Base-by-base conservation (phyloP, 1,140 invertebrate species). In the Ganaspis sp. region DNA sequence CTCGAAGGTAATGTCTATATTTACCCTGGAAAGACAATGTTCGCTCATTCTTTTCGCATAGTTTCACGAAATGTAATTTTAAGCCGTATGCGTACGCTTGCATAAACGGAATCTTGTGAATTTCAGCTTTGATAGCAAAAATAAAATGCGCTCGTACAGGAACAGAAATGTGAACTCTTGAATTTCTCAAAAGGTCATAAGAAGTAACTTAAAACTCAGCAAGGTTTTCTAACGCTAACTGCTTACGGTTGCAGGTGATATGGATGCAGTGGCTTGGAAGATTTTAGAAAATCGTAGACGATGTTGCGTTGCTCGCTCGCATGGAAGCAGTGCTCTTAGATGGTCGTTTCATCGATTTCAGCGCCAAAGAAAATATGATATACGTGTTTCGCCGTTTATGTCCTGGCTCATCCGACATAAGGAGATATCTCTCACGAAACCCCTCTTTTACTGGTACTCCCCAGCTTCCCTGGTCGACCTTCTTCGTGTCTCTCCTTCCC, bases 341-440 rank as follows among this genome's bases (percentile, higher is more conserved):
- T 64, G 58, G 58, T 29, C 26, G 12, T 64, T 29, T 64, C 58
- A 64, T 64, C 26, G 58, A 64, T 64, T 64, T 64, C 12, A 64
- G 58, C 11, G 26, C 23, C n/a, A 73, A 73, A 72, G 75, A 71
- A 77, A 72, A 45, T 76, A 72, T 76, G 75, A 76, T 73, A 37
- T 70, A 73, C 58, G 71, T 69, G 42, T 69, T 76, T 73, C 71
- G 26, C 23, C 73, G 73, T 64, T 74, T 74, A 74, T 73, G 54
- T 73, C 53, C 53, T 34, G 58, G 70, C 71, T 73, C 75, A 77
- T 77, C 75, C 75, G 71, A 69, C 40, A 29, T 45, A 40, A 58
- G 74, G 29, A 72, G 70, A 76, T 76, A 76, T 72, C 70, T 76
- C 53, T 34, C 69, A 23, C 58, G 23, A 64, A 49, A 64, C 58